Base-by-base conservation (phyloP, 2,113 vertebrate species). In the Dinomys branickii region DNA sequence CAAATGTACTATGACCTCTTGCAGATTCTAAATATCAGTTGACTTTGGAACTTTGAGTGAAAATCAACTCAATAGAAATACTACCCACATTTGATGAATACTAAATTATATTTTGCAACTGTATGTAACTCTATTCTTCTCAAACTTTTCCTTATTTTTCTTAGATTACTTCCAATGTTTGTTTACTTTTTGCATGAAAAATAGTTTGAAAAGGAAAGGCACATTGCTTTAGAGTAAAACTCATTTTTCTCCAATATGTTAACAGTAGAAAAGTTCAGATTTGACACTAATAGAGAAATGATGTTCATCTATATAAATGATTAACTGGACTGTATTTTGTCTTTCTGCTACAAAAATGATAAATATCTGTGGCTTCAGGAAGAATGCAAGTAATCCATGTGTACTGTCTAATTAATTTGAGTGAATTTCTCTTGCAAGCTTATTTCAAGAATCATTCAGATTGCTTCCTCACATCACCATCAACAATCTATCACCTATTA, bases 341-440 rank as follows among this genome's bases (percentile, higher is more conserved):
- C 98, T 96, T 95, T 85, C 91, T 97, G 83, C 93, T 97, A 98
- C 89, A 94, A 97, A 94, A 96, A 96, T 54, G 77, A 96, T 91
- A 87, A 98, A 65, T 98, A 98, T 96, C 94, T 92, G 44, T 92
- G 81, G 33, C 90, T 97, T 80, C 63, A 97, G 85, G 28, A 97
- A 98, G 93, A 96, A 92, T 97, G 50, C 77, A 94, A 97, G 78
- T 95, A 97, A 97, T 96, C 54, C 86, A 84, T 73, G 71, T 85
- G 96, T 96, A 77, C 28, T 90, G 91, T 97, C 95, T 97, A 97
- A 97, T 98, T 98, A 96, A 54, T 89, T 96, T 95, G 95, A 96
- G 90, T 96, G 92, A 92, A 85, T 98, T 98, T 88, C 81, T 97
- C 96, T 96, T 95, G 85, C 30, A 90, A 89, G 52, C 73, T 96